Base-by-base conservation (phyloP, 1,140 invertebrate genomes). In the Cherax destructor region DNA sequence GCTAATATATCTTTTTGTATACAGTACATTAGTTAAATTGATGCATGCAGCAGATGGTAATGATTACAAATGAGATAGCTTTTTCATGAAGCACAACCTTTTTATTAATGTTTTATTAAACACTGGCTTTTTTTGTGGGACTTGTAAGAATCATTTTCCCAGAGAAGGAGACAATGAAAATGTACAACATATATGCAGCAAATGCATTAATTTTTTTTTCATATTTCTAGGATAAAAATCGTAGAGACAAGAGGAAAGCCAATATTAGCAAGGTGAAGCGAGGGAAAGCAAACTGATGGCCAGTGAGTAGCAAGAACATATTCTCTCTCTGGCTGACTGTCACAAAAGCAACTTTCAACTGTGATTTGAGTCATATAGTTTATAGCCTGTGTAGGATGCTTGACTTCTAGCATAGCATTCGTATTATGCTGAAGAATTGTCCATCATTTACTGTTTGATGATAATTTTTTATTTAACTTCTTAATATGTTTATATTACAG, bases 241-340 rank as follows among this genome's bases (percentile, higher is more conserved):
- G 87, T 56, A 89, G 69, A 76, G 87, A 89, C 61, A 89, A 89
- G 87, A 89, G 74, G 61, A 89, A 89, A 89, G 87, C 87, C 87
- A 89, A 89, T 65, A 56, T 89, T 50, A 89, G 69, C 79, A 89
- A 89, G 72, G 87, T 89, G 69, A 86, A 86, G 72, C 83, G 83
- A n/a, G 83, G 83, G 49, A 86, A 86, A 72, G 83, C 83, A 3
- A 86, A 86, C 69, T 86, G 83, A 86, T 74, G n/a, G 69, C 7
- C 69, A 74, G 69, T 74, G 47, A 78, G 85, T n/a, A 78, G n/a
- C 21, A 77, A 72, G 4, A 80, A 49, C 10, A 78, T n/a, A 92
- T 49, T 79, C 77, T 49, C 47, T 79, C 41, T 41, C 77, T 79
- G 9, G 9, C 24, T 30, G 69, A 11, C 24, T 74, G n/a, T 30